phyloP scores from a whole-genome alignment of 92 coral and sea anemone genomes.

The Zoanthus solanderi region DNA sequence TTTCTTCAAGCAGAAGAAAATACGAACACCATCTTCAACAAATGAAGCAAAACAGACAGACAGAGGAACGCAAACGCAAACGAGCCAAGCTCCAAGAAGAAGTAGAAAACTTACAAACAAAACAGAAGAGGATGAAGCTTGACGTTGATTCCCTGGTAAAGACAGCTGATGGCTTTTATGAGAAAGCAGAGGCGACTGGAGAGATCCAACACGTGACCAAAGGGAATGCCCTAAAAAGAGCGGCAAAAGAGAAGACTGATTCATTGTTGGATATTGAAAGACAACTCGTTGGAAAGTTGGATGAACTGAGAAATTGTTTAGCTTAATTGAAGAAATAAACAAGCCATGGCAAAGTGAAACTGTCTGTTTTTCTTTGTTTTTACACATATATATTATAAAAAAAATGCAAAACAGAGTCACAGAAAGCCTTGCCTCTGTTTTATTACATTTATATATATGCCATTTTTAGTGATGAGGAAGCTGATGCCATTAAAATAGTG shows the following conservation, averaged over 20 bases:
- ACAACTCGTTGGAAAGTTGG: constrained; percentile 16
- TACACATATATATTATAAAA: neutral
- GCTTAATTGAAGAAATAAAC: constrained; percentile 12
- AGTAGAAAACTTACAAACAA: neutral
- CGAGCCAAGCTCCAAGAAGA: constrained; percentile 26
- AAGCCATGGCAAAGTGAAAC: constrained; percentile 9
- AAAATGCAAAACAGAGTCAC: constrained; percentile 4
- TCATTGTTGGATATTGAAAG: constrained; percentile 13
- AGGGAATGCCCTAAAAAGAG: constrained; percentile 16
- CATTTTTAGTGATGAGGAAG: constrained; percentile 1
- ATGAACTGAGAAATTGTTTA: constrained; percentile 13
- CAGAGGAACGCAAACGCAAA: constrained; percentile 22
- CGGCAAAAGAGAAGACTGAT: constrained; percentile 16
- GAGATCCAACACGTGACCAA: constrained; percentile 17
- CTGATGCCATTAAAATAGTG: constrained; percentile 4
- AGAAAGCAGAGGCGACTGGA: constrained; percentile 17
- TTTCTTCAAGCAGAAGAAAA: constrained; percentile 24
- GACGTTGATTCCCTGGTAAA: constrained; percentile 11
- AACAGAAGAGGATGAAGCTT: too few relatives aligned
- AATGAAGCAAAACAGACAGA: constrained; percentile 24
- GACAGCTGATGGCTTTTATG: constrained; percentile 13
- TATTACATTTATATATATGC: neutral
- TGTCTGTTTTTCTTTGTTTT: neutral
- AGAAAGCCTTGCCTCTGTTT: constrained; percentile 6
- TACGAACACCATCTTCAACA: constrained; percentile 26